Conservation (phyloP, 2,888 invertebrate genomes). For the Drosophila demipolita region DNA sequence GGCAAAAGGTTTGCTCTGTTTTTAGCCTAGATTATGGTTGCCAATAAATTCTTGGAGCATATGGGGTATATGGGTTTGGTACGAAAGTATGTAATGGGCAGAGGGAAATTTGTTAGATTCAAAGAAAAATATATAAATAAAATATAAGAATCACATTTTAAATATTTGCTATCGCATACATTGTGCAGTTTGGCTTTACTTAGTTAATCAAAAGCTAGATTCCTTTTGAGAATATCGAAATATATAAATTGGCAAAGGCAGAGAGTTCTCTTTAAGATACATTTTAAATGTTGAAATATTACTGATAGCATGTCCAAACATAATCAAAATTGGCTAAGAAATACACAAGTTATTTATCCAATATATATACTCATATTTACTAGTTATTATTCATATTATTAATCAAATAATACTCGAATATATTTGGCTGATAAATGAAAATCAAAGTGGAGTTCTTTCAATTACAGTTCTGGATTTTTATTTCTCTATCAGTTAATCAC, state of each 20-base stretch:
- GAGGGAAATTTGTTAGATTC: neutral
- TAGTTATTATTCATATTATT: neutral
- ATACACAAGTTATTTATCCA: neutral
- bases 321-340: neutral
- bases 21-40: slow-evolving; percentile 32
- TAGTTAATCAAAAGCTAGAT: neutral
- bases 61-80: neutral
- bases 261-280: neutral
- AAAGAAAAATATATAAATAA: neutral
- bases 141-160: too few species aligned
- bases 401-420: neutral
- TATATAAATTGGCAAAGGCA: neutral
- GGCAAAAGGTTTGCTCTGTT: slow-evolving; percentile 22
- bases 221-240: neutral
- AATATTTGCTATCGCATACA: neutral
- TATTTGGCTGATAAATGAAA: neutral
- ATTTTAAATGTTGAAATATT: neutral
- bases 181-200: neutral
- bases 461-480: neutral
- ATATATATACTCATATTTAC: neutral
- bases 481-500: neutral
- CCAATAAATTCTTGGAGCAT: slow-evolving; percentile 27
- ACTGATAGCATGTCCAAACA: neutral
- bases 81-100: neutral
- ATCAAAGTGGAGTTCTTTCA: neutral